These are phyloP conservation scores for Dinocampus coccinellae DNA, from an alignment of 2,888 invertebrate species.

Conservation along the genomic window DNA sequence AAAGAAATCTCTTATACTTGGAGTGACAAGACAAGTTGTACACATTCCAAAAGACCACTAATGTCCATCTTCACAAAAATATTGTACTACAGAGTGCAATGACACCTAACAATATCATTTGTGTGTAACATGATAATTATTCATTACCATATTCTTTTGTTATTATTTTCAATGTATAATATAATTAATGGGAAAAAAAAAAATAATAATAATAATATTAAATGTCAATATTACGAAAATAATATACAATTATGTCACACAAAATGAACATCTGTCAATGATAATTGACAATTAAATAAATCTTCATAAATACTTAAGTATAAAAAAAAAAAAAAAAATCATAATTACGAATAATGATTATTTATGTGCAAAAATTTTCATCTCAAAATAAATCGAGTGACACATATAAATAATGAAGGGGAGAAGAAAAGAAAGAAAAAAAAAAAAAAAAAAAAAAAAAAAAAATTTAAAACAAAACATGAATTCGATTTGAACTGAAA, in stretches of 20 bases:
- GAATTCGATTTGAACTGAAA: neutral
- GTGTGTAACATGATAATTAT: neutral
- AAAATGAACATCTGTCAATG: conserved; percentile 18
- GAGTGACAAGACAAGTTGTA: conserved; percentile 5
- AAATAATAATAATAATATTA: neutral
- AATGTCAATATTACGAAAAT: neutral
- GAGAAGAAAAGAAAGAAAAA: too few relatives aligned
- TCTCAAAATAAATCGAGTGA: conserved; percentile 1
- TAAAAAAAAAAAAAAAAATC: neutral
- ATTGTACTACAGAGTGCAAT: neutral
- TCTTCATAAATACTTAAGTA: too few relatives aligned
- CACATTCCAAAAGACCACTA: conserved; percentile 1
- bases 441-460: conserved; percentile 22
- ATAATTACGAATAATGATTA: neutral
- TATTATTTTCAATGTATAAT: too few relatives aligned
- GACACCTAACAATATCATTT: neutral
- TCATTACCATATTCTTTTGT: too few relatives aligned
- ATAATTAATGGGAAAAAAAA: too few relatives aligned
- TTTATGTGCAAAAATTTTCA: neutral
- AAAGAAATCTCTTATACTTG: neutral
- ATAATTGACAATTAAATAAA: neutral
- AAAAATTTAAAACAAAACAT: conserved; percentile 27
- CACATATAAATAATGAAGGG: too few relatives aligned
- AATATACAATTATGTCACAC: neutral
- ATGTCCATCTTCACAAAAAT: neutral